Percentiles rank a stretch among this genome's conserved stretches.
phyloP scores from a whole-genome alignment of 1,140 invertebrate genomes.

The Monochamus saltuarius region DNA sequence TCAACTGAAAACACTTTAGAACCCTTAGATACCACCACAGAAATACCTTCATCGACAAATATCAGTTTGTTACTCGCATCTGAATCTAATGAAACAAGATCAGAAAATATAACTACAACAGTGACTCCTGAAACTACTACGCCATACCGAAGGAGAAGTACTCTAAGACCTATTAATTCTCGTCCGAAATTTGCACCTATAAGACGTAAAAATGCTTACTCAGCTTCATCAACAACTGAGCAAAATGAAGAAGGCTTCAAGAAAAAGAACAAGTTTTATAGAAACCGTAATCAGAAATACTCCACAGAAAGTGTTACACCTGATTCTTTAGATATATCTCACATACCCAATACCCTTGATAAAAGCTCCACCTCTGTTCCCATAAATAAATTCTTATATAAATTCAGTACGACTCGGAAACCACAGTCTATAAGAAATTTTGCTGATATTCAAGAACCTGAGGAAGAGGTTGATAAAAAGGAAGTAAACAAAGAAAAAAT shows the following conservation, averaged over 20 bases:
- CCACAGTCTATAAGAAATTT: conserved; percentile 49
- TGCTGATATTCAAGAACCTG: conserved; percentile 53
- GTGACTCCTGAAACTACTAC: conserved; percentile 24
- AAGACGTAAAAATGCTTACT: conserved; percentile 2
- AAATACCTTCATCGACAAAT: no score
- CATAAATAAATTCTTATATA: conserved; percentile 28
- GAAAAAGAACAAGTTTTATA: no score
- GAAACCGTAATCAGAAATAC: no score
- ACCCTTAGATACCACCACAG: no score
- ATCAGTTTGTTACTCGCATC: no score
- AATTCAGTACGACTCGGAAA: conserved; percentile 27
- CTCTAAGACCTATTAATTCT: conserved; percentile 26
- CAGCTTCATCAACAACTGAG: no score
- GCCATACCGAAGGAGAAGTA: conserved; percentile 20
- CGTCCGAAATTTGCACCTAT: conserved; percentile 26
- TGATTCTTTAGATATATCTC: not conserved
- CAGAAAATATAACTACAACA: not conserved
- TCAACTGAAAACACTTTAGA: no score
- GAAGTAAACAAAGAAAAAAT: conserved; percentile 27
- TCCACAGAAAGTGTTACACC: not conserved
- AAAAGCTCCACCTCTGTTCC: conserved; percentile 9
- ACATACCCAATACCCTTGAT: conserved; percentile 6
- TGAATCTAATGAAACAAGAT: not conserved
- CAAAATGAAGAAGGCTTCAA: no score
- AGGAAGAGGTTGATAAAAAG: conserved; percentile 49